These are phyloP conservation scores for Ostrea denselamellosa DNA, from an alignment of 1,140 invertebrate genomes.

Conservation along the genomic window DNA sequence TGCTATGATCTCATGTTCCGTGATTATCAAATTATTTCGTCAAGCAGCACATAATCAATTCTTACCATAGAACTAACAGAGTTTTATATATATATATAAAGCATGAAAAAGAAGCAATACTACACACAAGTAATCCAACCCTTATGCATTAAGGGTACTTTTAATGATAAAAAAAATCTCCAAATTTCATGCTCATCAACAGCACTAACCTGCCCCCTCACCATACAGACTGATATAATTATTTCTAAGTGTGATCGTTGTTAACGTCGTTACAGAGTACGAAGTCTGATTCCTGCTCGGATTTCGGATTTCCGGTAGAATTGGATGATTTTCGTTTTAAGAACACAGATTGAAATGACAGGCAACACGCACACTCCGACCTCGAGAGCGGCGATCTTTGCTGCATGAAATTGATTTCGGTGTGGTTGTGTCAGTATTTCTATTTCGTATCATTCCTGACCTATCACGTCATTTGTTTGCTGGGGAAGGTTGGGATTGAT, in stretches of 20 bases:
- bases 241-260: too few species aligned
- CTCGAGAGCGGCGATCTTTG: too few species aligned
- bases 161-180: too few species aligned
- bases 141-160: too few species aligned
- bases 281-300: background rate
- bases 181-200: too few species aligned
- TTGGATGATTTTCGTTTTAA: background rate
- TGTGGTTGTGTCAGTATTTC: background rate
- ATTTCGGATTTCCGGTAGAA: background rate
- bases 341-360: background rate
- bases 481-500: background rate
- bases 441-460: background rate
- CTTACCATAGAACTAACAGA: too few species aligned
- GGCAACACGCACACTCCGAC: background rate
- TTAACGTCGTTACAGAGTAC: too few species aligned
- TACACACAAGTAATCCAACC: too few species aligned
- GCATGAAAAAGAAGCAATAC: too few species aligned
- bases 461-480: background rate
- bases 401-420: background rate
- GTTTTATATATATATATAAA: too few species aligned
- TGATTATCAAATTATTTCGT: conserved; percentile 33
- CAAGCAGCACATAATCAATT: conserved; percentile 1
- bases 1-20: background rate
- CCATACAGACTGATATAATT: too few species aligned
- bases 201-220: too few species aligned